Evolutionary conservation across 2,888 invertebrate species (phyloP).

Genomic region (Platycnemis pennipes): DNA sequence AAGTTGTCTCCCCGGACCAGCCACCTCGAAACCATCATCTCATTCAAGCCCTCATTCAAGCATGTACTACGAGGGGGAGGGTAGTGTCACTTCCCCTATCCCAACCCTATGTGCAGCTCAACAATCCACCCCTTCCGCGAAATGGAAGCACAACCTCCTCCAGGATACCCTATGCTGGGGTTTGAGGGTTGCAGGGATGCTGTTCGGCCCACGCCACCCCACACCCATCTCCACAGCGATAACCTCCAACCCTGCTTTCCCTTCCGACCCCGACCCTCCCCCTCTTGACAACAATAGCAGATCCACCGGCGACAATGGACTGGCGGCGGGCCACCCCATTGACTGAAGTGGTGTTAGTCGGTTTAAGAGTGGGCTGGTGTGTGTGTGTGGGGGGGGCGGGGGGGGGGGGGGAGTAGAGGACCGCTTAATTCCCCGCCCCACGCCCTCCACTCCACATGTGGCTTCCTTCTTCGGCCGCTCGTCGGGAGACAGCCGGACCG

Average conservation of each 20-base stretch:
- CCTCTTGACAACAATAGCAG: not conserved
- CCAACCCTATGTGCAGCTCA: not conserved
- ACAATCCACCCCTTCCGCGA: conserved; percentile 19
- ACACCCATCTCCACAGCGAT: not conserved
- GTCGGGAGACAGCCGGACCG: conserved; percentile 15
- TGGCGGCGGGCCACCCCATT: not conserved
- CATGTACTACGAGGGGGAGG: not conserved
- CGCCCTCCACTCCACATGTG: not conserved
- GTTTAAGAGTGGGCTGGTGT: not conserved
- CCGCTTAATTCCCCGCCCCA: not conserved
- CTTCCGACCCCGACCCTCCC: not conserved
- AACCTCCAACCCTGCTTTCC: not conserved
- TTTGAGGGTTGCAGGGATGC: not conserved
- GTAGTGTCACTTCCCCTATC: not conserved
- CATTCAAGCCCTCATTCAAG: conserved; percentile 40
- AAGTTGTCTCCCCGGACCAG: conserved; percentile 49
- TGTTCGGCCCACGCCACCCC: not conserved
- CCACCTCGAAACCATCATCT: conserved; percentile 27
- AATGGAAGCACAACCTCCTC: not conserved
- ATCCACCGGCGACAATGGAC: not conserved
- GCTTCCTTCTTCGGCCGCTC: not conserved
- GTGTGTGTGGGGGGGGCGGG: not conserved
- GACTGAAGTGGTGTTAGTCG: conserved; percentile 19
- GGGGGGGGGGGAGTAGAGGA: not conserved
- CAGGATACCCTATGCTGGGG: not conserved